Conservation (phyloP, 2,113 vertebrate genomes). For the Pseudopodoces humilis region DNA sequence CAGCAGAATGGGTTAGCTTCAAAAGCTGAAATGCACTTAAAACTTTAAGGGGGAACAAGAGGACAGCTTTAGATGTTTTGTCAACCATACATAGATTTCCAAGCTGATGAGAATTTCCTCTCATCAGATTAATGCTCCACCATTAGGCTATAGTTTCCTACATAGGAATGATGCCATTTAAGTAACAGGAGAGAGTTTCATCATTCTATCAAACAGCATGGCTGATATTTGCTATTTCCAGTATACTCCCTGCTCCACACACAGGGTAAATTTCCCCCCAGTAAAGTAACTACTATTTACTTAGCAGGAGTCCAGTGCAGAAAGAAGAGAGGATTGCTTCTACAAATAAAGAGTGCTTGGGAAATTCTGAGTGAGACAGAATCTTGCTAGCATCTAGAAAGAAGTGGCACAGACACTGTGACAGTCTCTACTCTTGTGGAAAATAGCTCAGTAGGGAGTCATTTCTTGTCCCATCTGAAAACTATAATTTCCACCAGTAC, state of each 20-base stretch:
- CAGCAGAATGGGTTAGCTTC: conserved; percentile 61
- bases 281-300: neutral
- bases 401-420: neutral
- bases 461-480: neutral
- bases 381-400: neutral
- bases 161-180: neutral
- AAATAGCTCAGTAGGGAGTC: neutral
- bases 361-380: neutral
- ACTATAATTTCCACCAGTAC: neutral
- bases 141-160: neutral
- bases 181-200: neutral
- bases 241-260: neutral
- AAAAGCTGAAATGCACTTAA: conserved; percentile 7
- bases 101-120: neutral
- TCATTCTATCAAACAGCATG: neutral
- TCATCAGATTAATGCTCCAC: neutral
- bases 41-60: conserved; percentile 72
- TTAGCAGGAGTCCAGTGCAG: neutral
- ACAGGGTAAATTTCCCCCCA: neutral
- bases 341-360: neutral
- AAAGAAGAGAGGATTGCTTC: neutral
- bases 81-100: neutral
- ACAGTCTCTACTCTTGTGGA: neutral
- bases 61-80: neutral
- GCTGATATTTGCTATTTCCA: neutral